Evolutionary conservation across 2,888 invertebrate species (phyloP).

Genomic region (Synergus itoensis): DNA sequence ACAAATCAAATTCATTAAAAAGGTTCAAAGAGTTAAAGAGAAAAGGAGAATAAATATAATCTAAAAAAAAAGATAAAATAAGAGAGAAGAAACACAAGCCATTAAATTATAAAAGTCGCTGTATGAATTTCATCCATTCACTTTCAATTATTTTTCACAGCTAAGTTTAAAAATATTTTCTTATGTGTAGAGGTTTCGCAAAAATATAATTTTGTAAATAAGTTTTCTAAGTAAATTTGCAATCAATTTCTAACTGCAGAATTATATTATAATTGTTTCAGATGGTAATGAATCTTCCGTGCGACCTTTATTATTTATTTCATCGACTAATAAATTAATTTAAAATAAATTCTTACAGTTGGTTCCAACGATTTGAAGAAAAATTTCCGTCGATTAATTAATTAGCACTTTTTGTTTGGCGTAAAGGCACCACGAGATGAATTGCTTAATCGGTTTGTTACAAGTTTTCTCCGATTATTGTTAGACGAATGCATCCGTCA

Average conservation of each 20-base stretch:
- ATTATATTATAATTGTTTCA: not conserved
- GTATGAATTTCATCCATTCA: not conserved
- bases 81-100: not conserved
- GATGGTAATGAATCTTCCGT: not conserved
- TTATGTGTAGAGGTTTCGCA: too few species aligned
- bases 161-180: too few species aligned
- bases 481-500: not conserved
- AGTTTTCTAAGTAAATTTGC: not conserved
- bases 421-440: not conserved
- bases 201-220: too few species aligned
- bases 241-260: not conserved
- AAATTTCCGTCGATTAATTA: not conserved
- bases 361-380: not conserved
- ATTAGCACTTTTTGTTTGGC: not conserved
- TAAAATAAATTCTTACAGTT: not conserved
- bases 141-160: not conserved
- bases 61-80: not conserved
- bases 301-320: not conserved
- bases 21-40: not conserved
- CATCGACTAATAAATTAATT: not conserved
- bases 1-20: too few species aligned
- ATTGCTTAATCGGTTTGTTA: not conserved
- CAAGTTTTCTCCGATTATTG: not conserved
- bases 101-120: not conserved
- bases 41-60: not conserved